These are phyloP conservation scores for Crotalus horridus DNA, from an alignment of 2,113 vertebrate genomes.

Conservation along the genomic window DNA sequence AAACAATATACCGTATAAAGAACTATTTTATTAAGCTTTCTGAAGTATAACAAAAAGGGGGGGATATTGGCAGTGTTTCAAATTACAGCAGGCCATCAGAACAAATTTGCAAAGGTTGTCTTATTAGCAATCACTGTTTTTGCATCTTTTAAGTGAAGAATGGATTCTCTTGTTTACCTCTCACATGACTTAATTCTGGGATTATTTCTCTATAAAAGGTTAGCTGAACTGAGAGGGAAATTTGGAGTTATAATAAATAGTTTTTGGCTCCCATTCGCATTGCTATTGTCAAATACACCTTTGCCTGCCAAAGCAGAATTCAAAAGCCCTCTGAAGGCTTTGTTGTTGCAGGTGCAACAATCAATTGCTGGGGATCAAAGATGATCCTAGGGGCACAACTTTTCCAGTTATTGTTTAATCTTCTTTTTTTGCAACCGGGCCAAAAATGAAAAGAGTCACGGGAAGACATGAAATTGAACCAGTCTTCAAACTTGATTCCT, in stretches of 20 bases:
- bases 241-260: neutral
- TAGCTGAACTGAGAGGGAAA: neutral
- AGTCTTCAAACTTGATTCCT: neutral
- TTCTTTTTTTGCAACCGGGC: neutral
- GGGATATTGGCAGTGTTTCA: neutral
- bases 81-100: neutral
- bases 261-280: neutral
- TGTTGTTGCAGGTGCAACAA: neutral
- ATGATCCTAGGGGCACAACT: neutral
- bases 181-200: neutral
- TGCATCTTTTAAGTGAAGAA: neutral
- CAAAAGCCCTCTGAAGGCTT: neutral
- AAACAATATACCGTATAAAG: neutral
- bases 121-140: neutral
- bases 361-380: neutral
- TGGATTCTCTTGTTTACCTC: neutral
- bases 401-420: neutral
- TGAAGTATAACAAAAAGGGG: neutral
- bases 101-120: neutral
- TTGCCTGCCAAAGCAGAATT: neutral
- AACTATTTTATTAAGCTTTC: neutral
- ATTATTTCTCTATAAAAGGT: neutral
- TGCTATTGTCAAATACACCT: neutral
- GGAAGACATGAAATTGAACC: neutral
- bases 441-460: neutral